Evolutionary conservation across 2,888 invertebrate genomes (phyloP).

Genomic region (Frankliniella fusca): DNA sequence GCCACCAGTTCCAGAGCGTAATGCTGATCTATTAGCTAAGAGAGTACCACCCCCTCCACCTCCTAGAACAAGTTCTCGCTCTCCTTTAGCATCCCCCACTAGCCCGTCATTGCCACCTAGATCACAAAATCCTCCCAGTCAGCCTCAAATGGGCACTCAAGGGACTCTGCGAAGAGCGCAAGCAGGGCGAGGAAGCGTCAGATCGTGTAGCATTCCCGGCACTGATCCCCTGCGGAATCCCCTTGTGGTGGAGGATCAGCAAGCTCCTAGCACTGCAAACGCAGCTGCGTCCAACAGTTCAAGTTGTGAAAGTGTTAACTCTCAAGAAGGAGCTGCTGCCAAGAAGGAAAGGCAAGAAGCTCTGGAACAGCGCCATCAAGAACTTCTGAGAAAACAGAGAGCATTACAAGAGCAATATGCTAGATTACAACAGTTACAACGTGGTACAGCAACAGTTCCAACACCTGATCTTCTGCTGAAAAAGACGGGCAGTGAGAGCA

Average conservation of each 20-base stretch:
- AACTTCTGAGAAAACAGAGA: slow-evolving; percentile 79
- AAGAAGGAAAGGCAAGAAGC: slow-evolving; percentile 60
- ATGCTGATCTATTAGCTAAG: slow-evolving; percentile 69
- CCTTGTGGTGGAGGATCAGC: slow-evolving; percentile 43
- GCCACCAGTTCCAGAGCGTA: slow-evolving; percentile 78
- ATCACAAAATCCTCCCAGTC: slow-evolving; percentile 45
- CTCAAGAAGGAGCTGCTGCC: slow-evolving; percentile 63
- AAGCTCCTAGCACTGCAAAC: slow-evolving; percentile 41
- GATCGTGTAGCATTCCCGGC: slow-evolving; percentile 30
- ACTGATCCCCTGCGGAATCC: slow-evolving; percentile 38
- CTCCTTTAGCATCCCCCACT: slow-evolving; percentile 80
- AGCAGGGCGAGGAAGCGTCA: slow-evolving; percentile 36
- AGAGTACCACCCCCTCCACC: slow-evolving; percentile 87
- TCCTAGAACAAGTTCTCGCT: slow-evolving; percentile 83
- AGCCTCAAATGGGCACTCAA: slow-evolving; percentile 38
- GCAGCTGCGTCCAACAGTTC: slow-evolving; percentile 59
- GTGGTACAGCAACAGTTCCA: slow-evolving; percentile 60
- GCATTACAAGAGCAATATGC: slow-evolving; percentile 89
- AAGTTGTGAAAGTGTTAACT: slow-evolving; percentile 71
- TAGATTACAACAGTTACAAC: slow-evolving; percentile 79
- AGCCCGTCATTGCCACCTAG: slow-evolving; percentile 63
- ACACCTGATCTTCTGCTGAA: slow-evolving; percentile 62
- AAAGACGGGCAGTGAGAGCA: slow-evolving; percentile 85
- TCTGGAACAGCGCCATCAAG: slow-evolving; percentile 80
- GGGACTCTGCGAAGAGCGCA: slow-evolving; percentile 46